Base-by-base conservation (phyloP, 2,113 vertebrate genomes). In the Hepsetus odoe region DNA sequence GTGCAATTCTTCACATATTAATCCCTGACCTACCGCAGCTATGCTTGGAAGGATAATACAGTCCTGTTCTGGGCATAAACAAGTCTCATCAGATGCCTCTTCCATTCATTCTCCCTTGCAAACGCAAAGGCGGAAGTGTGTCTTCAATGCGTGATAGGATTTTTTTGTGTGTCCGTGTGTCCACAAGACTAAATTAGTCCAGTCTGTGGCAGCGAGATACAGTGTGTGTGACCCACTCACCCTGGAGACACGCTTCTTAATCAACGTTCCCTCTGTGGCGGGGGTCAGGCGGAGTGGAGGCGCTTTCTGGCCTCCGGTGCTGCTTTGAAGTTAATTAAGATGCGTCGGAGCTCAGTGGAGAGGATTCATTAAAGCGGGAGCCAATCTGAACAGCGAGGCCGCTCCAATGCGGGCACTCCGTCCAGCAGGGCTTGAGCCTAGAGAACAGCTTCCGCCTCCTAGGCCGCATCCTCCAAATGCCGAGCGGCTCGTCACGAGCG, bases 271-370 rank as follows among this genome's bases (percentile, higher is more conserved):
- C 88, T 89, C 88, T 87, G 87, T 69, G 80, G 77, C 86, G 85
- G 89, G 90, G 90, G 89, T 90, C 90, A 89, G 85, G 66, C 51
- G 38, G 87, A 86, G 89, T 88, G 83, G 89, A 86, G 85, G 72
- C 81, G 40, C 82, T 56, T 81, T 79, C 75, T 51, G 82, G 88
- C 90, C 91, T 89, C 85, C 55, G 86, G 91, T 87, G 49, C 86
- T 70, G 88, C 90, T 91, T 89, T 91, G 87, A 89, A 91, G 91
- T 92, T 92, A 92, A 92, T 92, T 92, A 93, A 92, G 92, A 89
- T 86, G 90, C 88, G 90, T 92, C 89, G 89, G 92, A 89, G 86
- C 92, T 86, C 86, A 85, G 75, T 76, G 76, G 88, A 91, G 74
- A 88, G 81, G 91, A 89, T 91, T 90, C 87, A 92, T 92, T 93